phyloP scores from a whole-genome alignment of 1,140 invertebrate species.

The Colletes latitarsis region DNA sequence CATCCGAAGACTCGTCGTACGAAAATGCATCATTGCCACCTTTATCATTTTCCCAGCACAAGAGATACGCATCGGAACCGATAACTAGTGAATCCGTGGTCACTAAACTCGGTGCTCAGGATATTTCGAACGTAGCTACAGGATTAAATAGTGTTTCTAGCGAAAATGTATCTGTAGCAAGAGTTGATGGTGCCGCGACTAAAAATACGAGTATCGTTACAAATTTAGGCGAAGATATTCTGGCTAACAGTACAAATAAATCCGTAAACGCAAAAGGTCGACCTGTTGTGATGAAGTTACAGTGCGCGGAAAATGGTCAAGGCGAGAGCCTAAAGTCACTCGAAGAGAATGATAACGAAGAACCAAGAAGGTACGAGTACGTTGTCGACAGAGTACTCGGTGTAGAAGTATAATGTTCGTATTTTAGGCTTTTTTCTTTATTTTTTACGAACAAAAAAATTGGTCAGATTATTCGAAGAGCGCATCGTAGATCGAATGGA shows the following conservation, averaged over 20 bases:
- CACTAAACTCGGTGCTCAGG: constrained; percentile 43
- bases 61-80: constrained; percentile 75
- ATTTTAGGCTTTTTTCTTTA: background rate
- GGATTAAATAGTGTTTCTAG: constrained; percentile 39
- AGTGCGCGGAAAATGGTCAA: constrained; percentile 42
- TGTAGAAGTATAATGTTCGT: constrained; percentile 36
- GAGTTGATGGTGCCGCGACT: background rate
- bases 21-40: constrained; percentile 8
- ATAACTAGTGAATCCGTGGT: constrained; percentile 40
- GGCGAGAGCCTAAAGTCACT: constrained; percentile 49
- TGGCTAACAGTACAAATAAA: constrained; percentile 50
- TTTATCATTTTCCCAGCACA: constrained; percentile 59
- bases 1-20: constrained; percentile 83
- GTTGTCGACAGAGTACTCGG: constrained; percentile 62
- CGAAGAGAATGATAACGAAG: constrained; percentile 72
- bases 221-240: constrained; percentile 25
- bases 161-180: constrained; percentile 25
- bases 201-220: constrained; percentile 21
- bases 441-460: background rate
- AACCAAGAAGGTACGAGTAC: constrained; percentile 85
- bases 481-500: background rate
- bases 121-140: constrained; percentile 28
- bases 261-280: constrained; percentile 54
- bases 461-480: background rate
- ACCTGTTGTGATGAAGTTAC: constrained; percentile 2